A percentile compares a stretch with the other conserved stretches of the same genome.
Conservation (phyloP, 2,888 invertebrate genomes). For the Catotricha subobsoleta region DNA sequence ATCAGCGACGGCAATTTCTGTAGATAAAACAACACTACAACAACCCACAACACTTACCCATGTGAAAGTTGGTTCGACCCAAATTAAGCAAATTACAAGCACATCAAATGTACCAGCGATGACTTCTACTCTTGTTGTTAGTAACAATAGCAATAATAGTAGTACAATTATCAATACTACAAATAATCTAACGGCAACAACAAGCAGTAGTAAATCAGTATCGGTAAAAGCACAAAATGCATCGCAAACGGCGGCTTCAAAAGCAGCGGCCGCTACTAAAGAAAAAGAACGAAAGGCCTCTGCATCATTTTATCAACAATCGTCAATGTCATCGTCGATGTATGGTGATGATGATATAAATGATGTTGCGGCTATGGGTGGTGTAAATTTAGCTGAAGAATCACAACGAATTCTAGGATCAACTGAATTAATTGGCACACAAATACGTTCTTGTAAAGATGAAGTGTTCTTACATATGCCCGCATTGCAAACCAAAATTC, state of each 20-base stretch:
- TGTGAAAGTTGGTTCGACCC: constrained; percentile 29
- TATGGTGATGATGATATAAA: constrained; percentile 91
- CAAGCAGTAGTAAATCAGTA: neutral
- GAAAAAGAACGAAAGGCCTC: constrained; percentile 56
- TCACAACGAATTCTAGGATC: constrained; percentile 84
- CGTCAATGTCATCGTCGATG: constrained; percentile 31
- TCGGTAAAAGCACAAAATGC: constrained; percentile 22
- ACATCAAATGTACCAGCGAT: constrained; percentile 5
- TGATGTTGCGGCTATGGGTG: constrained; percentile 98
- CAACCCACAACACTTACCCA: constrained; percentile 15
- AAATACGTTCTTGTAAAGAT: constrained; percentile 81
- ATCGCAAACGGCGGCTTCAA: constrained; percentile 24
- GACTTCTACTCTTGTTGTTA: too few relatives aligned
- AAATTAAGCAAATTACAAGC: constrained; percentile 24
- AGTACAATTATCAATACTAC: neutral
- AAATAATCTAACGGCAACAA: neutral
- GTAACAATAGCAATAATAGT: too few relatives aligned
- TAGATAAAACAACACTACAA: constrained; percentile 10
- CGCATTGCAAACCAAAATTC: constrained; percentile 58
- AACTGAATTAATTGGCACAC: constrained; percentile 75
- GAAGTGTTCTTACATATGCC: constrained; percentile 68
- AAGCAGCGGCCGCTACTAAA: constrained; percentile 45
- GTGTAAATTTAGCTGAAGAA: constrained; percentile 93
- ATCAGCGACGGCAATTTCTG: constrained; percentile 16
- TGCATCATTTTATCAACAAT: constrained; percentile 32